phyloP scores from a whole-genome alignment of 2,888 invertebrate species.

The Drosophila kambysellisi region DNA sequence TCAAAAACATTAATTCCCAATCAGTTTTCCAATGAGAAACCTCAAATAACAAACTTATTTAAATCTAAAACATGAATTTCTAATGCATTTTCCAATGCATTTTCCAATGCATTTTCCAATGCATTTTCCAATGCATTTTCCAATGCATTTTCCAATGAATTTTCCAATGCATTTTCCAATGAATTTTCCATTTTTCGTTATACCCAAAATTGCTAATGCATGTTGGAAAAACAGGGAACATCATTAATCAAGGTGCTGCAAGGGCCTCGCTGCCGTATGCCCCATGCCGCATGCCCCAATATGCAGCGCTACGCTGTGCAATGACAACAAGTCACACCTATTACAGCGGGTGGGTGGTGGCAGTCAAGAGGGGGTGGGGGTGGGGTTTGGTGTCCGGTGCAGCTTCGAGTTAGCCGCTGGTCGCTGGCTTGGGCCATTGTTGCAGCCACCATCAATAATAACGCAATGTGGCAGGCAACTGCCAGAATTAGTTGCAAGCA shows the following conservation, averaged over 20 bases:
- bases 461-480: constrained; percentile 75
- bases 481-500: constrained; percentile 78
- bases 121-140: background rate
- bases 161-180: background rate
- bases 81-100: background rate
- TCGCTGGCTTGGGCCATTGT: constrained; percentile 51
- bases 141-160: too few relatives aligned
- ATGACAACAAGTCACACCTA: constrained; percentile 17
- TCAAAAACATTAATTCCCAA: too few relatives aligned
- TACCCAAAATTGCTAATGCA: constrained; percentile 11
- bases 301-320: constrained; percentile 13
- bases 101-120: background rate
- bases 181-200: background rate
- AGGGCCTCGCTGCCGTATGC: background rate
- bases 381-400: background rate
- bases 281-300: background rate
- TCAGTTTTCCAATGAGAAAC: too few relatives aligned
- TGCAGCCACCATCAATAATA: constrained; percentile 72
- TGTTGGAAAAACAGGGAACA: constrained; percentile 24
- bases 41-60: background rate
- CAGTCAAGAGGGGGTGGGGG: background rate
- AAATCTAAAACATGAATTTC: background rate
- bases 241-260: constrained; percentile 51
- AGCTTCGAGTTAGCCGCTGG: constrained; percentile 14
- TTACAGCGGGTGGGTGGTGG: background rate